phyloP scores from a whole-genome alignment of 2,888 invertebrate genomes.

The Loripinus fragilis region DNA sequence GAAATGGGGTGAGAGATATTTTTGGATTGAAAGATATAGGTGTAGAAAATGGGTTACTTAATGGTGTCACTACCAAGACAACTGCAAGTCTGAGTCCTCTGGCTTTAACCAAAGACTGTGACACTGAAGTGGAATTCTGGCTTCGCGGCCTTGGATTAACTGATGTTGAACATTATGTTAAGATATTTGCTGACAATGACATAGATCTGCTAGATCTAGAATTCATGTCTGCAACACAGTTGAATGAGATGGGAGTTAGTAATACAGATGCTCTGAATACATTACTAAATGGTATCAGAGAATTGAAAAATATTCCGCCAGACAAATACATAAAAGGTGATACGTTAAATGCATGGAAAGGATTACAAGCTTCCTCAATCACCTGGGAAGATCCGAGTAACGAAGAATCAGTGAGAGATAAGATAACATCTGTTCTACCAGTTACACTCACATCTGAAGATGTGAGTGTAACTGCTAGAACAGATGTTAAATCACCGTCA shows the following conservation, averaged over 20 bases:
- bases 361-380: conserved; percentile 40
- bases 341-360: background rate
- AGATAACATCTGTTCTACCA: background rate
- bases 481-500: background rate
- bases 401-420: background rate
- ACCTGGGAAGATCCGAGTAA: conserved; percentile 45
- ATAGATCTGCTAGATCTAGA: conserved; percentile 74
- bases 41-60: background rate
- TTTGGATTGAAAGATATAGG: conserved; percentile 33
- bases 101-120: conserved; percentile 60
- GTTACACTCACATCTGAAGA: no score
- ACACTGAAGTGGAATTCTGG: conserved; percentile 72
- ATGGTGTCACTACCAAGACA: background rate
- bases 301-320: conserved; percentile 46
- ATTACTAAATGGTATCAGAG: conserved; percentile 72
- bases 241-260: conserved; percentile 76
- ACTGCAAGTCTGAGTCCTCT: conserved; percentile 40
- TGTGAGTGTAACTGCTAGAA: background rate
- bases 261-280: conserved; percentile 76
- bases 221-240: conserved; percentile 69
- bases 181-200: conserved; percentile 76
- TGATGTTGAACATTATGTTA: conserved; percentile 70
- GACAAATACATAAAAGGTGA: background rate
- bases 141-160: conserved; percentile 67
- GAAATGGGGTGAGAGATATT: conserved; percentile 33